Conservation (phyloP, 2,113 vertebrate genomes). For the Eleginops maclovinus region DNA sequence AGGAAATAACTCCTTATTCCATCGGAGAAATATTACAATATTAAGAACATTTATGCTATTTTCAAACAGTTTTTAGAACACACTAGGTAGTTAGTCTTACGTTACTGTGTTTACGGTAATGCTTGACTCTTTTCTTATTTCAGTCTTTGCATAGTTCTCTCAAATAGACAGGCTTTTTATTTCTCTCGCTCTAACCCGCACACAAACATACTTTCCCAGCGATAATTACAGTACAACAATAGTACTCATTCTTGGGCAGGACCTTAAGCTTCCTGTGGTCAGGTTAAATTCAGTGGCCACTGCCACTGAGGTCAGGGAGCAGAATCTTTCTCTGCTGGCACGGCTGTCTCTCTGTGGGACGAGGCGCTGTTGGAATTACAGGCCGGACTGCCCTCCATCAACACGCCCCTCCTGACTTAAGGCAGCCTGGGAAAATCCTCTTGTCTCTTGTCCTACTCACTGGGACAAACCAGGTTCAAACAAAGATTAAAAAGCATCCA, state of each 20-base stretch:
- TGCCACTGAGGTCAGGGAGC: constrained; percentile 57
- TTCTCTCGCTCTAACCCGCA: not conserved
- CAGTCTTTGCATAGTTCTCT: constrained; percentile 21
- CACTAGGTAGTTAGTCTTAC: too few species aligned
- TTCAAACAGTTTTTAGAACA: not conserved
- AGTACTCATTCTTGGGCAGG: constrained; percentile 58
- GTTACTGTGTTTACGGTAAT: too few species aligned
- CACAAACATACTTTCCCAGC: constrained; percentile 38
- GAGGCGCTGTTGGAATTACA: constrained; percentile 39
- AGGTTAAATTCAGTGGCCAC: constrained; percentile 60
- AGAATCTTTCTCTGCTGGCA: constrained; percentile 49
- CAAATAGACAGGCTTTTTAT: constrained; percentile 16
- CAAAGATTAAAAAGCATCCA: constrained; percentile 32
- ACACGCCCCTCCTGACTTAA: constrained; percentile 19
- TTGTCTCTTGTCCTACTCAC: constrained; percentile 14
- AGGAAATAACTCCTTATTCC: not conserved
- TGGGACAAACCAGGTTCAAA: constrained; percentile 28
- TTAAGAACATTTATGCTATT: not conserved
- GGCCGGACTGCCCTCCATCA: constrained; percentile 19
- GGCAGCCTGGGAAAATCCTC: constrained; percentile 50
- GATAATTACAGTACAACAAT: constrained; percentile 66
- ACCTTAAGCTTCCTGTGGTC: constrained; percentile 67
- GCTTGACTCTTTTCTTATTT: too few species aligned
- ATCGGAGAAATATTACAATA: not conserved
- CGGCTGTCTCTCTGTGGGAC: constrained; percentile 37